Conservation (phyloP, 2,797 vertebrate genomes). For the Rhabdomys pumilio region DNA sequence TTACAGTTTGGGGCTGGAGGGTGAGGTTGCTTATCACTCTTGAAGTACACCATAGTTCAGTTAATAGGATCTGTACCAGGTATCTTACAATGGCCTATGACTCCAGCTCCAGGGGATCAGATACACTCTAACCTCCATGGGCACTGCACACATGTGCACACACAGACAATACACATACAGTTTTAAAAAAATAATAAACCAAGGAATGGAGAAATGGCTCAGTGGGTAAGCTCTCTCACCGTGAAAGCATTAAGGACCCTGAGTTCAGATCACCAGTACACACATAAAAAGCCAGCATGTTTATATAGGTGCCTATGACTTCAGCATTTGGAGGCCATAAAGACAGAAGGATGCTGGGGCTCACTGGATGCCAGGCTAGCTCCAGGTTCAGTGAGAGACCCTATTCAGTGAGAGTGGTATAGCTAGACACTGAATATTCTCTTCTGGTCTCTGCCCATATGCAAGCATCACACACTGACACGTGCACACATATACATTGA, state of each 20-base stretch:
- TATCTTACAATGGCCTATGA: neutral
- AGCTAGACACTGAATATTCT: neutral
- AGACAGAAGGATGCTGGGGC: neutral
- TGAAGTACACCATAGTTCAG: neutral
- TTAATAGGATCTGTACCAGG: neutral
- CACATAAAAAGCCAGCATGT: neutral
- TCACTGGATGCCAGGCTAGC: neutral
- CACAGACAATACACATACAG: neutral
- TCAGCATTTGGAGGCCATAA: neutral
- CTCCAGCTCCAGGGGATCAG: neutral
- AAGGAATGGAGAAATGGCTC: neutral
- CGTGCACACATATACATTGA: neutral
- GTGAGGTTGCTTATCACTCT: no score
- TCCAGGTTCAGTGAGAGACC: neutral
- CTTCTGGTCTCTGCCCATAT: neutral
- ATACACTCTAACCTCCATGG: neutral
- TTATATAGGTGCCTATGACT: neutral
- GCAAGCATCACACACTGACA: no score
- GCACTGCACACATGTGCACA: neutral
- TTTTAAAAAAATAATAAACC: neutral
- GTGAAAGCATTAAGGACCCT: neutral
- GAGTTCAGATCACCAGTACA: neutral
- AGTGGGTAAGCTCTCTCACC: neutral
- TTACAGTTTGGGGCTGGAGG: neutral
- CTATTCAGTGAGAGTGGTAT: neutral